phyloP scores from a whole-genome alignment of 2,888 invertebrate genomes.

The Idaea biselata region DNA sequence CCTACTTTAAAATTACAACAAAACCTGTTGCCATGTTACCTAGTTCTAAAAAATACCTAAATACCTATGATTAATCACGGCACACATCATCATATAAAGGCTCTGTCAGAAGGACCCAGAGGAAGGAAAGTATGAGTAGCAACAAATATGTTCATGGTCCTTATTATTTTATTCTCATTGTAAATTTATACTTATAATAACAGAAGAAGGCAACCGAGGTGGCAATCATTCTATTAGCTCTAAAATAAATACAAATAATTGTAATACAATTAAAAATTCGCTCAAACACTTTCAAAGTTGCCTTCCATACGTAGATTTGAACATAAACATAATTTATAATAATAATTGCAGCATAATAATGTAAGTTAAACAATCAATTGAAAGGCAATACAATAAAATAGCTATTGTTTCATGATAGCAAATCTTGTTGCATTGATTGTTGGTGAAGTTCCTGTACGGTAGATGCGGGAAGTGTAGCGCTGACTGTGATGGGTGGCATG shows the following conservation, averaged over 20 bases:
- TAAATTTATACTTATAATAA: conserved; percentile 53
- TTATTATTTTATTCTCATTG: conserved; percentile 43
- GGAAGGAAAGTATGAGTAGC: conserved; percentile 19
- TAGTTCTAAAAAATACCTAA: neutral
- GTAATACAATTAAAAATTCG: conserved; percentile 4
- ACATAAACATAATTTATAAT: conserved; percentile 18
- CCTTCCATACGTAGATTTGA: conserved; percentile 22
- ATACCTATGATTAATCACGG: neutral
- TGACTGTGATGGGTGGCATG: conserved; percentile 90
- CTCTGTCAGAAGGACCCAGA: too few relatives aligned
- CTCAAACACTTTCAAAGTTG: conserved; percentile 19
- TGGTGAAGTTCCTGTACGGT: conserved; percentile 80
- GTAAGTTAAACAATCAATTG: conserved; percentile 37
- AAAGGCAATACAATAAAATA: conserved; percentile 22
- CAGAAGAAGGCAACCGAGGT: conserved; percentile 43
- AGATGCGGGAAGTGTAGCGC: conserved; percentile 84
- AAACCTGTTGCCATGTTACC: neutral
- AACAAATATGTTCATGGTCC: conserved; percentile 23
- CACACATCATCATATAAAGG: conserved; percentile 11
- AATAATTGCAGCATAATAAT: conserved; percentile 21
- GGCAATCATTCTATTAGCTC: conserved; percentile 24
- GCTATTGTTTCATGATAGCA: conserved; percentile 62
- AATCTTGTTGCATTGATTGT: conserved; percentile 65
- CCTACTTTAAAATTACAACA: neutral
- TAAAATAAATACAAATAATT: conserved; percentile 3